phyloP scores from a whole-genome alignment of 1,140 invertebrate species.

The Ceratoteleas bidentatus region DNA sequence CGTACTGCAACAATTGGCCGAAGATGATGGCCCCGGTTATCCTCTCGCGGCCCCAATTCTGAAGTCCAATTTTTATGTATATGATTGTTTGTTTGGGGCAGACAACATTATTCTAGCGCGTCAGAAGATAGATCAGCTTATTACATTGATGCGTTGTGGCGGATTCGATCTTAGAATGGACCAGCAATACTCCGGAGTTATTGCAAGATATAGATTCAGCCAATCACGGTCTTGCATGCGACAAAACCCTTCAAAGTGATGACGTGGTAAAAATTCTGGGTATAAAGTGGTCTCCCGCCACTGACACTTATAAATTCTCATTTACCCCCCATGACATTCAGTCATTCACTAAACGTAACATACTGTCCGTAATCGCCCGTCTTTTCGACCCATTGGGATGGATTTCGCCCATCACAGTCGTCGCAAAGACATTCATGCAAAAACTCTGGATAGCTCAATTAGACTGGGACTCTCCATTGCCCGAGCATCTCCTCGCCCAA shows the following conservation, averaged over 20 bases:
- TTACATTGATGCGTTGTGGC: neutral
- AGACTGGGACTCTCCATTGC: too few species aligned
- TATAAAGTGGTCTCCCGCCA: too few species aligned
- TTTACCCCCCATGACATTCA: too few species aligned
- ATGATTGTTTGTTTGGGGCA: neutral
- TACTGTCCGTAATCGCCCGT: too few species aligned
- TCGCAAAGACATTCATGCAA: too few species aligned
- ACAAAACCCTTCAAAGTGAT: neutral
- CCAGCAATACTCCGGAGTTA: neutral
- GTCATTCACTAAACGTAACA: too few species aligned
- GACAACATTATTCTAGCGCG: neutral
- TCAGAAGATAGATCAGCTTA: neutral
- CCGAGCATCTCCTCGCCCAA: too few species aligned
- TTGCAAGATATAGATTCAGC: neutral
- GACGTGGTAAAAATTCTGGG: too few species aligned
- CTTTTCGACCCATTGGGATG: too few species aligned
- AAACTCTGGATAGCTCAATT: too few species aligned
- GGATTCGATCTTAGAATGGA: constrained; percentile 1
- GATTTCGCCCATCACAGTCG: too few species aligned
- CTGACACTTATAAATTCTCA: too few species aligned
- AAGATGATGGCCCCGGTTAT: neutral
- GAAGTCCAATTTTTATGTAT: neutral
- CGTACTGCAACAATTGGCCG: neutral
- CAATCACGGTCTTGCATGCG: neutral
- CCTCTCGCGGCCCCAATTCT: neutral